Evolutionary conservation across 2,797 vertebrate species (phyloP).

Genomic region (Triplophysa yarkandensis): DNA sequence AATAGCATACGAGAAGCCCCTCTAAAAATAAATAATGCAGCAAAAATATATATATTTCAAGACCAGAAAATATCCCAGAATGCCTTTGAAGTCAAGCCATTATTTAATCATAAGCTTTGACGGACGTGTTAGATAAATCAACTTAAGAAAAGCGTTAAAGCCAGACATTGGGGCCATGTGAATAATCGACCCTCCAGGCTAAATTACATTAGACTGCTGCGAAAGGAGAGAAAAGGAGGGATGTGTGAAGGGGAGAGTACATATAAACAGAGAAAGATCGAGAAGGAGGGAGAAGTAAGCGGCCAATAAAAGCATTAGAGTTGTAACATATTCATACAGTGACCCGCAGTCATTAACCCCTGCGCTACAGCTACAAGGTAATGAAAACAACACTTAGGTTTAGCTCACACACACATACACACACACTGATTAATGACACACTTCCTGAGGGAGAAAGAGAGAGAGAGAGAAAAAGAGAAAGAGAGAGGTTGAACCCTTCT

Average conservation of each 20-base stretch:
- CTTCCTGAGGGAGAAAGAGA: constrained; percentile 14
- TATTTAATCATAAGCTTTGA: constrained; percentile 28
- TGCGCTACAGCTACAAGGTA: constrained; percentile 25
- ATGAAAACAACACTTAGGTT: constrained; percentile 34
- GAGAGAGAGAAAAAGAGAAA: constrained; percentile 15
- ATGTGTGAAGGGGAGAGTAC: constrained; percentile 40
- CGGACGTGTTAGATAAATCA: constrained; percentile 34
- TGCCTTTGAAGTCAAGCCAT: constrained; percentile 13
- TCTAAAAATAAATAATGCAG: constrained; percentile 12
- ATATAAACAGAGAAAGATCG: constrained; percentile 39
- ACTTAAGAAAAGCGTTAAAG: constrained; percentile 14
- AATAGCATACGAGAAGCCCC: background rate
- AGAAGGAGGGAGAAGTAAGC: constrained; percentile 37
- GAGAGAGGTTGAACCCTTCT: constrained; percentile 32
- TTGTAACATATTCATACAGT: constrained; percentile 42
- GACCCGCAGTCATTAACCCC: constrained; percentile 50
- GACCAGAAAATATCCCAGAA: constrained; percentile 16
- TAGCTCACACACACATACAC: constrained; percentile 13
- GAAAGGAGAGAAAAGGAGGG: constrained; percentile 42
- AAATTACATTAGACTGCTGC: constrained; percentile 40
- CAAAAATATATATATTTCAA: constrained; percentile 13
- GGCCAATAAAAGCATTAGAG: constrained; percentile 48
- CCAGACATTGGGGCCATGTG: constrained; percentile 25
- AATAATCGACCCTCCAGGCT: constrained; percentile 39
- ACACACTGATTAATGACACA: constrained; percentile 47